Evolutionary conservation across 2,113 vertebrate genomes (phyloP).

Genomic region (Ophthalmolycus amberensis): DNA sequence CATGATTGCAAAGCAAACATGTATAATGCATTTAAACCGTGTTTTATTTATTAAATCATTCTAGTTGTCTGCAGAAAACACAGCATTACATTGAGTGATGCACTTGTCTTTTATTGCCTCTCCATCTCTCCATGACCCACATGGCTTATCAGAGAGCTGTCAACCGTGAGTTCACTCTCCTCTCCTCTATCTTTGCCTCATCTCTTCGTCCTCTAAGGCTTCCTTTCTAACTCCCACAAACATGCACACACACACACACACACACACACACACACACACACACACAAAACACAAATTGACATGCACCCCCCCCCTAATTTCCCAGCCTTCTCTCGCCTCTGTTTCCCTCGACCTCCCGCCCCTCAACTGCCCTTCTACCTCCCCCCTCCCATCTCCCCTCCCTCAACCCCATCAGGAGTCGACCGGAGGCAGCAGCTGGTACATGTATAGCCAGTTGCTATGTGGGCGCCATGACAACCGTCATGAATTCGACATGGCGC

Average conservation of each 20-base stretch:
- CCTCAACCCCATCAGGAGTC: constrained; percentile 42
- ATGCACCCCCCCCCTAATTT: constrained; percentile 38
- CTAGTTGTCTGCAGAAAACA: background rate
- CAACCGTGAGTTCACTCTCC: constrained; percentile 50
- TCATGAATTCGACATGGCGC: constrained; percentile 80
- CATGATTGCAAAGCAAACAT: background rate
- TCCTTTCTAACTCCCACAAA: constrained; percentile 24
- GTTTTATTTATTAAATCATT: background rate
- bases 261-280: constrained; percentile 1
- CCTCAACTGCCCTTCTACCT: constrained; percentile 35
- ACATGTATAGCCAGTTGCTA: constrained; percentile 81
- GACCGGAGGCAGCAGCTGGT: constrained; percentile 71
- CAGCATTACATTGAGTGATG: constrained; percentile 13
- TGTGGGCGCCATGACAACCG: constrained; percentile 83
- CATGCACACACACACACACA: constrained; percentile 11
- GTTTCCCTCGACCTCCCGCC: constrained; percentile 50
- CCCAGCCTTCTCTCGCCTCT: constrained; percentile 43
- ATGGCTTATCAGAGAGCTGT: constrained; percentile 55
- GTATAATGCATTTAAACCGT: constrained; percentile 9
- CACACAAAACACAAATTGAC: constrained; percentile 24
- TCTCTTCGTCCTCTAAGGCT: constrained; percentile 41
- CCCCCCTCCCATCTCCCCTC: constrained; percentile 27
- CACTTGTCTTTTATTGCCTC: constrained; percentile 19
- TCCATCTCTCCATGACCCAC: constrained; percentile 38
- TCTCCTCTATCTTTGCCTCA: constrained; percentile 34